Conservation (phyloP, 2,888 invertebrate species). For the Xestobium rufovillosum region DNA sequence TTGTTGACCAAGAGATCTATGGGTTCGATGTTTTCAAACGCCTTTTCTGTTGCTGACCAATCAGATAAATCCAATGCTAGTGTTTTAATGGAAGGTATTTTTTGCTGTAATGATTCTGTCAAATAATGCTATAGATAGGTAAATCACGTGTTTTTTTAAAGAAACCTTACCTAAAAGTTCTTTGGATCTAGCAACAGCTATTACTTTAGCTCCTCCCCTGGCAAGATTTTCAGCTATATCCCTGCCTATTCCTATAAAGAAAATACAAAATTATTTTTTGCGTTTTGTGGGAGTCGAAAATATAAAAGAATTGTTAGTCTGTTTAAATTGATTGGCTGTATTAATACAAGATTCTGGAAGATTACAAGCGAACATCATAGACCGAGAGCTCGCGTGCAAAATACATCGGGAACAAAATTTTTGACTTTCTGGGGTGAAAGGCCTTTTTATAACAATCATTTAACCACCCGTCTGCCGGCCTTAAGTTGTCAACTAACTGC, state of each 20-base stretch:
- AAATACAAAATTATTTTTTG: conserved; percentile 5
- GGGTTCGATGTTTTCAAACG: conserved; percentile 51
- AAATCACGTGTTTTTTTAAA: too few species aligned
- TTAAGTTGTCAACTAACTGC: too few species aligned
- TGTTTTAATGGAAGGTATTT: conserved; percentile 56
- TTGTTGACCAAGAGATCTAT: conserved; percentile 86
- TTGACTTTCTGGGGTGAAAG: too few species aligned
- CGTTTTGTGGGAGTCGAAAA: conserved; percentile 1
- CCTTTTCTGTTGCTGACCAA: conserved; percentile 65
- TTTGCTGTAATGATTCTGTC: conserved; percentile 46
- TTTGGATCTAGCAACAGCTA: conserved; percentile 66
- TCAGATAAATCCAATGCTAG: conserved; percentile 65
- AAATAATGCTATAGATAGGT: too few species aligned
- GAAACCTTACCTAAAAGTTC: conserved; percentile 49
- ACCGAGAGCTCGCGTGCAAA: too few species aligned
- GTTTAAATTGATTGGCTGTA: too few species aligned
- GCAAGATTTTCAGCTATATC: conserved; percentile 63
- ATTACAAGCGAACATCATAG: too few species aligned
- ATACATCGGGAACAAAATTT: too few species aligned
- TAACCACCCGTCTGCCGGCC: too few species aligned
- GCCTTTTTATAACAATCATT: too few species aligned
- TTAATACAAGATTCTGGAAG: too few species aligned
- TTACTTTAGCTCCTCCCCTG: conserved; percentile 64
- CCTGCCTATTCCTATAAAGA: conserved; percentile 49
- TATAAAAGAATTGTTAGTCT: too few species aligned